A percentile compares a stretch with the other conserved stretches of the same genome.
These are phyloP conservation scores for Andrena minutula DNA, from an alignment of 2,888 invertebrate genomes.

Conservation along the genomic window DNA sequence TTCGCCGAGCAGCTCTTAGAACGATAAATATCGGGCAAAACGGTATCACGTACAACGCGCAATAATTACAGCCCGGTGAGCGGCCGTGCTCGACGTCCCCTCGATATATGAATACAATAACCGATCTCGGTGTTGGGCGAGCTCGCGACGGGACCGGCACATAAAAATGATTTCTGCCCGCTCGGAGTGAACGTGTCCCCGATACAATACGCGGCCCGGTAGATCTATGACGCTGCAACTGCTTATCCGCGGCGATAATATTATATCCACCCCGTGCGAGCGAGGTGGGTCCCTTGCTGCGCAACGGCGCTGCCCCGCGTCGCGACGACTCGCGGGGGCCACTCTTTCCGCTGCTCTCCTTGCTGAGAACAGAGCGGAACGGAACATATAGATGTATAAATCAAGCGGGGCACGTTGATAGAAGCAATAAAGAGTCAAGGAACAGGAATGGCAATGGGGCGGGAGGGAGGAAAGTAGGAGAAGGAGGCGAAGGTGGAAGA, in stretches of 20 bases:
- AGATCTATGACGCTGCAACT: constrained; percentile 47
- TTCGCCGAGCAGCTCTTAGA: constrained; percentile 5
- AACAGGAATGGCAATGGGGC: constrained; percentile 70
- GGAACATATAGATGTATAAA: constrained; percentile 79
- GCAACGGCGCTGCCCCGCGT: constrained; percentile 42
- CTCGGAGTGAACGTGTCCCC: constrained; percentile 30
- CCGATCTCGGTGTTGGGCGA: constrained; percentile 19
- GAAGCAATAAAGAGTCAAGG: constrained; percentile 80
- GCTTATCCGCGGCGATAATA: constrained; percentile 68
- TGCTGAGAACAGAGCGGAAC: constrained; percentile 63
- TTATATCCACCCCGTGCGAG: constrained; percentile 61
- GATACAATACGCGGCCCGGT: constrained; percentile 54
- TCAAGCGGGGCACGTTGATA: constrained; percentile 80
- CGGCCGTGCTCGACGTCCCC: neutral
- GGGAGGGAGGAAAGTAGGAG: constrained; percentile 38
- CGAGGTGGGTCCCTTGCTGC: constrained; percentile 54
- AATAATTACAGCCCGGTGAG: constrained; percentile 22
- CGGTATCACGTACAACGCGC: neutral
- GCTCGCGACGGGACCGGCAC: constrained; percentile 6
- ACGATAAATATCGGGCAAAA: constrained; percentile 18
- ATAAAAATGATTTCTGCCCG: constrained; percentile 59
- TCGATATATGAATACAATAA: constrained; percentile 43
- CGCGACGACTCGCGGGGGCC: constrained; percentile 34
- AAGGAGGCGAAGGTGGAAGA: constrained; percentile 52
- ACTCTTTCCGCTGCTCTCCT: constrained; percentile 32